phyloP scores from a whole-genome alignment of 2,888 invertebrate species.

The Rhimphoctona megacephalus region DNA sequence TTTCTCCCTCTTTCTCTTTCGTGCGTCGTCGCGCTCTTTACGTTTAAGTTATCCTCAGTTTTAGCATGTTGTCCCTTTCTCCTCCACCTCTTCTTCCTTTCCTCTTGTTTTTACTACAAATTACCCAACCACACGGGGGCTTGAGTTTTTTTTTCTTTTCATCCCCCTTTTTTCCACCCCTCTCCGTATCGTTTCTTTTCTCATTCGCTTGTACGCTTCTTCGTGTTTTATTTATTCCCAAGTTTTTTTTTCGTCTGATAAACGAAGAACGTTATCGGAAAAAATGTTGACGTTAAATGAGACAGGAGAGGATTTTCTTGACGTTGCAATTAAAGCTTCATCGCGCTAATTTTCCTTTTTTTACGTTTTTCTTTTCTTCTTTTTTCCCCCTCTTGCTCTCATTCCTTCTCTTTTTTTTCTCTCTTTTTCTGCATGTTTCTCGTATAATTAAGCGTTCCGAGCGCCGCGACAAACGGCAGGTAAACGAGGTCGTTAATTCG shows the following conservation, averaged over 20 bases:
- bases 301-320: constrained; percentile 40
- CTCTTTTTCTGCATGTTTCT: constrained; percentile 22
- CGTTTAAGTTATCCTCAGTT: constrained; percentile 54
- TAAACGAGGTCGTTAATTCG: constrained; percentile 70
- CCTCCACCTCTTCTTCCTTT: constrained; percentile 2
- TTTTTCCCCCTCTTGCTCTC: neutral
- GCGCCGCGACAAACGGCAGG: constrained; percentile 63
- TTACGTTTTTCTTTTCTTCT: neutral
- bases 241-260: neutral
- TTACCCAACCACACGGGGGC: constrained; percentile 35
- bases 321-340: constrained; percentile 60
- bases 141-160: neutral
- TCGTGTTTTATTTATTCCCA: constrained; percentile 19
- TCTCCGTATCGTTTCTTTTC: constrained; percentile 37
- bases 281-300: constrained; percentile 59
- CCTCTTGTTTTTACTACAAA: constrained; percentile 49
- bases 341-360: constrained; percentile 34
- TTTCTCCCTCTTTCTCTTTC: constrained; percentile 7
- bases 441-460: constrained; percentile 74
- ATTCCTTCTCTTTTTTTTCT: constrained; percentile 6
- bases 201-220: neutral
- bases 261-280: constrained; percentile 45
- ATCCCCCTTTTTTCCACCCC: neutral
- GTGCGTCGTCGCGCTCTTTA: constrained; percentile 44
- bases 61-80: constrained; percentile 4